Conservation (phyloP, 2,888 invertebrate genomes). For the Ctenicera cuprea region DNA sequence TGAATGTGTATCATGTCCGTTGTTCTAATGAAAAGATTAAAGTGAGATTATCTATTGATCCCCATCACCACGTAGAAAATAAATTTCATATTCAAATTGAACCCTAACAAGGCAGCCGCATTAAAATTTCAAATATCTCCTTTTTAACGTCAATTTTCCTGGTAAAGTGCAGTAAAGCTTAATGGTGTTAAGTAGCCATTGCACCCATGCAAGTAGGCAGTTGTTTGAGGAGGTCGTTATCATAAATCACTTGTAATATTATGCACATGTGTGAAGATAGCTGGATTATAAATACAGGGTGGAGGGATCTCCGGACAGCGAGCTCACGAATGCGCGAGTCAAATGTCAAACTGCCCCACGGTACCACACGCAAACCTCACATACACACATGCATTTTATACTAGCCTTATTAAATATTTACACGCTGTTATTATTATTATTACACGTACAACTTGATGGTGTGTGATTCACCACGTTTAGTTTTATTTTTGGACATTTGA, state of each 20-base stretch:
- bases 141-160: conserved; percentile 24
- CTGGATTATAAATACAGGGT: conserved; percentile 60
- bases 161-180: conserved; percentile 24
- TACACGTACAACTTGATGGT: conserved; percentile 34
- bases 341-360: conserved; percentile 59
- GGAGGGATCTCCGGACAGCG: conserved; percentile 16
- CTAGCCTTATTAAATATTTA: conserved; percentile 35
- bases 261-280: conserved; percentile 63
- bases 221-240: conserved; percentile 38
- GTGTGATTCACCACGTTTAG: conserved; percentile 28
- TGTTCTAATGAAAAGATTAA: too few relatives aligned
- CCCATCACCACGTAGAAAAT: too few relatives aligned
- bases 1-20: too few relatives aligned
- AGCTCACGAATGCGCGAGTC: conserved; percentile 61
- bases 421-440: conserved; percentile 27
- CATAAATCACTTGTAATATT: conserved; percentile 64
- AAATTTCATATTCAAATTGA: too few relatives aligned
- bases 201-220: conserved; percentile 37
- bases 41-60: too few relatives aligned
- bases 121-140: conserved; percentile 4
- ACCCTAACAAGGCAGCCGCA: too few relatives aligned
- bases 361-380: conserved; percentile 36
- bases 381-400: conserved; percentile 23
- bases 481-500: conserved; percentile 12
- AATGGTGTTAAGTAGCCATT: conserved; percentile 39